Evolutionary conservation across 2,797 vertebrate species (phyloP).

Genomic region (Sternarchorhynchus goeldii): DNA sequence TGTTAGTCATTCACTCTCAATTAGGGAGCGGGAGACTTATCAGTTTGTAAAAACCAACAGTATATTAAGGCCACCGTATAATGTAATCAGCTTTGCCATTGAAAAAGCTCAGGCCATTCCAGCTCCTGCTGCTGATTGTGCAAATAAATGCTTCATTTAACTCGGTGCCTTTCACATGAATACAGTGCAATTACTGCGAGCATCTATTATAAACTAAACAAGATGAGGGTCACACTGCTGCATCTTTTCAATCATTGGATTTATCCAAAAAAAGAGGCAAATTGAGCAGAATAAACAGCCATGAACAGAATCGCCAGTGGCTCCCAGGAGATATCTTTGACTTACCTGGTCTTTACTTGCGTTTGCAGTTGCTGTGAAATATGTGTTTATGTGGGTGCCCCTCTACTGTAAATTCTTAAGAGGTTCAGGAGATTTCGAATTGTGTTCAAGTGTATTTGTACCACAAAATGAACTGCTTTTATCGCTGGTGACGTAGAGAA

Average conservation of each 20-base stretch:
- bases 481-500: conserved; percentile 34
- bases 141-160: conserved; percentile 54
- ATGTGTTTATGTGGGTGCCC: conserved; percentile 5
- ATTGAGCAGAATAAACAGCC: conserved; percentile 38
- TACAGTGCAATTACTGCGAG: conserved; percentile 39
- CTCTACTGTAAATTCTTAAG: background rate
- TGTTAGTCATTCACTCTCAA: conserved; percentile 47
- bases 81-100: conserved; percentile 55
- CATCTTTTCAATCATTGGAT: conserved; percentile 30
- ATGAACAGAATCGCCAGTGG: conserved; percentile 8
- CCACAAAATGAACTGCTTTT: conserved; percentile 21
- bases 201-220: conserved; percentile 45
- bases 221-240: conserved; percentile 9
- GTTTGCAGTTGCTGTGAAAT: conserved; percentile 18
- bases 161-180: conserved; percentile 40
- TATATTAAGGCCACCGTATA: conserved; percentile 53
- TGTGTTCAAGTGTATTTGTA: conserved; percentile 1
- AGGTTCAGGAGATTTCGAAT: conserved; percentile 3
- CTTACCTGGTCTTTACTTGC: background rate
- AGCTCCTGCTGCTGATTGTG: conserved; percentile 48
- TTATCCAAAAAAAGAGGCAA: conserved; percentile 38
- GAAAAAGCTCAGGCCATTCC: conserved; percentile 48
- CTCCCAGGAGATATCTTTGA: background rate
- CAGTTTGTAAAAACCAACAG: conserved; percentile 41
- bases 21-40: conserved; percentile 32